Evolutionary conservation across 1,140 invertebrate species (phyloP).

Genomic region (Heliconius eleuchia): DNA sequence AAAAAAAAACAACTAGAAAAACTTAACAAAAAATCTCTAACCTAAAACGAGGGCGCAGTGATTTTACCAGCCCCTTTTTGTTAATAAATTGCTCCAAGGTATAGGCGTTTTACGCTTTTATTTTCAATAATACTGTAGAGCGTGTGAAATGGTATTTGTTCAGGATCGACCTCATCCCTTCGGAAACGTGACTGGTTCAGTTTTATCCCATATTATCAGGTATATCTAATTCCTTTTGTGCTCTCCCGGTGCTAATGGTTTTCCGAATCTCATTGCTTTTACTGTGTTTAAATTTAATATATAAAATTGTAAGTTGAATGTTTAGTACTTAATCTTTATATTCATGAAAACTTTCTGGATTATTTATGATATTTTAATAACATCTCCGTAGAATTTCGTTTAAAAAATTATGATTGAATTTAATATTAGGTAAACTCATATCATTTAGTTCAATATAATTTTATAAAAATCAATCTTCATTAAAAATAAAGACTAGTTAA

Average conservation of each 20-base stretch:
- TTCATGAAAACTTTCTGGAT: not conserved
- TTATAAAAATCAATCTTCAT: too few species aligned
- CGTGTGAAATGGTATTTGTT: constrained; percentile 43
- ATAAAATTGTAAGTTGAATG: not conserved
- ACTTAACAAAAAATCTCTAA: not conserved
- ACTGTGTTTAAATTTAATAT: constrained; percentile 8
- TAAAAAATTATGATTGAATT: not conserved
- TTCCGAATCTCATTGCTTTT: not conserved
- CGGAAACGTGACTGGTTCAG: constrained; percentile 43
- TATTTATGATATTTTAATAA: not conserved
- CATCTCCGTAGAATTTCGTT: not conserved
- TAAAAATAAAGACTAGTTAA: too few species aligned
- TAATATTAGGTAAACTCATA: not conserved
- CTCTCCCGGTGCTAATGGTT: constrained; percentile 9
- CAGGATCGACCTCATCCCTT: constrained; percentile 32
- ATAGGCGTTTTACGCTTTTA: constrained; percentile 30
- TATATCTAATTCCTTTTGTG: constrained; percentile 24
- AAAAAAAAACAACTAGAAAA: not conserved
- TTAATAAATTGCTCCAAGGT: constrained; percentile 27
- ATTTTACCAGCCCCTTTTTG: not conserved
- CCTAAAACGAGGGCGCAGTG: not conserved
- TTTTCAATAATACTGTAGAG: constrained; percentile 39
- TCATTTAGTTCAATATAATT: too few species aligned
- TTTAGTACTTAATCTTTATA: not conserved
- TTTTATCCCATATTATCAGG: constrained; percentile 40